Evolutionary conservation across 2,888 invertebrate genomes (phyloP).

Genomic region (Napeogenes sylphis): DNA sequence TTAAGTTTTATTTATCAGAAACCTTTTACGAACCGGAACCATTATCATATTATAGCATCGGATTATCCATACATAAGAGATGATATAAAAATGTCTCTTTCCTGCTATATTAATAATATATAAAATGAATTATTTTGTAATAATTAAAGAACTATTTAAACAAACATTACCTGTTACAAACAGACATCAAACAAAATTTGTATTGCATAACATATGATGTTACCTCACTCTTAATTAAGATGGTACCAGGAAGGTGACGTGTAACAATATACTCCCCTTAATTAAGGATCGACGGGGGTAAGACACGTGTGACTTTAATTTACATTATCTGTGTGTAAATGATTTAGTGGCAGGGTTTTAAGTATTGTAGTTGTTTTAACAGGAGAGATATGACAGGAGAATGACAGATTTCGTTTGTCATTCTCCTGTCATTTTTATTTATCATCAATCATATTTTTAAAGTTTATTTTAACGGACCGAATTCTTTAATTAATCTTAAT

Average conservation of each 20-base stretch:
- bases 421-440: no score
- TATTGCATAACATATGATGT: background rate
- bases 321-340: background rate
- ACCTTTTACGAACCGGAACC: no score
- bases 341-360: background rate
- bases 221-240: slow-evolving; percentile 4
- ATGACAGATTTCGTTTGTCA: no score
- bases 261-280: slow-evolving; percentile 5
- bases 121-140: background rate
- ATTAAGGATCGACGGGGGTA: slow-evolving; percentile 2
- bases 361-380: background rate
- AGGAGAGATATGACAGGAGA: no score
- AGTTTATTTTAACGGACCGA: no score
- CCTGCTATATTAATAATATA: background rate
- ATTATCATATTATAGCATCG: no score
- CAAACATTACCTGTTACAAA: background rate
- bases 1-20: no score
- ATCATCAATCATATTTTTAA: no score
- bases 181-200: background rate
- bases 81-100: no score
- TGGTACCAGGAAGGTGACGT: background rate
- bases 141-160: background rate
- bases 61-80: no score
- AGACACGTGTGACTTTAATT: slow-evolving; percentile 3
- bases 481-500: no score